Conservation (phyloP, 2,888 invertebrate species). For the Cataglyphis altisquamis region DNA sequence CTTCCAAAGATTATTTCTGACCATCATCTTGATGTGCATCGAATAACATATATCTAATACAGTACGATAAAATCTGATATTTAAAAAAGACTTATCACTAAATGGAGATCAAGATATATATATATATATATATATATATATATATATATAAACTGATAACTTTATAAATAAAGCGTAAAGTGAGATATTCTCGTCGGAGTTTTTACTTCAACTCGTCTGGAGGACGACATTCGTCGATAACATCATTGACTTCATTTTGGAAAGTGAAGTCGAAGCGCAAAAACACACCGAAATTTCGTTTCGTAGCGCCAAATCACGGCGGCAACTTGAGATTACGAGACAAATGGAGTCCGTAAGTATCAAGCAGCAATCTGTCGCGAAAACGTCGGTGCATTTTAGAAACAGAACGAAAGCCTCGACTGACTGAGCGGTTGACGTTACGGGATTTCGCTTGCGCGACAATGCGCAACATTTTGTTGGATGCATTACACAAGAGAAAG, state of each 20-base stretch:
- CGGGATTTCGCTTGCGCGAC: constrained; percentile 29
- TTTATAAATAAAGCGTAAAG: background rate
- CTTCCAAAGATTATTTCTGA: constrained; percentile 24
- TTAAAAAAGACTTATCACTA: background rate
- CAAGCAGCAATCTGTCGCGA: background rate
- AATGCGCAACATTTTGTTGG: constrained; percentile 5
- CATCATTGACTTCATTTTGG: background rate
- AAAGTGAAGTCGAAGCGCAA: background rate
- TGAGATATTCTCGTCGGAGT: background rate
- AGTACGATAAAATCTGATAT: background rate
- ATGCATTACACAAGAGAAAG: background rate
- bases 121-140: too few species aligned
- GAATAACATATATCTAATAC: background rate
- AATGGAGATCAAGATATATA: background rate
- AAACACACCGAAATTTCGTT: constrained; percentile 24
- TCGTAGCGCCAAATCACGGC: background rate
- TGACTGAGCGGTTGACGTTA: constrained; percentile 10
- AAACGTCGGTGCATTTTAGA: constrained; percentile 15
- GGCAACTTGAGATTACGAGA: constrained; percentile 26
- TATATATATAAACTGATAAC: background rate
- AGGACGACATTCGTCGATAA: background rate
- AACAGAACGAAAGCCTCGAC: background rate
- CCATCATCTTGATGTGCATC: background rate
- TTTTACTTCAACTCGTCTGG: background rate
- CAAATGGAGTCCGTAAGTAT: constrained; percentile 12